Evolutionary conservation across 2,797 vertebrate genomes (phyloP).

Genomic region (Orestias chungarensis): DNA sequence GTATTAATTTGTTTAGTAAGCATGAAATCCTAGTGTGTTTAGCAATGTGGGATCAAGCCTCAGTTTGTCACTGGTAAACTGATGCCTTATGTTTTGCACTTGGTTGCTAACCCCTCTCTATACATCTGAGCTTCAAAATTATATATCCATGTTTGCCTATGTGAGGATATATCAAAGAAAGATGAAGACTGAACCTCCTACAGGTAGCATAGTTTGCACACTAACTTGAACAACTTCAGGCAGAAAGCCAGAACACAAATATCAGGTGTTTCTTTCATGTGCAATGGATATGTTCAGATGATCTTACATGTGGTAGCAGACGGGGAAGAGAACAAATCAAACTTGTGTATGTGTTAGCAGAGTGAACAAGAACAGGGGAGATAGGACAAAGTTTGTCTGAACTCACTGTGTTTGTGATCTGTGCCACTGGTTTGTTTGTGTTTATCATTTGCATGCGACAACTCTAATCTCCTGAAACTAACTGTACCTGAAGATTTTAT

Average conservation of each 20-base stretch:
- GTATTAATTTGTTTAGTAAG: not conserved
- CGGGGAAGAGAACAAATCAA: slow-evolving; percentile 7
- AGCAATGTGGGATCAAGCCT: slow-evolving; percentile 21
- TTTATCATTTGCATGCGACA: slow-evolving; percentile 14
- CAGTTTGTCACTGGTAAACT: not conserved
- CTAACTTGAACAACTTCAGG: slow-evolving; percentile 12
- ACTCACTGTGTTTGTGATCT: slow-evolving; percentile 28
- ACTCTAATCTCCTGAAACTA: slow-evolving; percentile 1
- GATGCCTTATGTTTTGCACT: slow-evolving; percentile 40
- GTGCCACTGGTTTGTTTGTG: not conserved
- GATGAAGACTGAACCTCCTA: slow-evolving; percentile 4
- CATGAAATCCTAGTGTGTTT: slow-evolving; percentile 36
- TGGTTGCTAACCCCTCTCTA: slow-evolving; percentile 33
- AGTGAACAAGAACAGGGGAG: slow-evolving; percentile 38
- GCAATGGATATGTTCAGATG: not conserved
- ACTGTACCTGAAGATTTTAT: slow-evolving; percentile 15
- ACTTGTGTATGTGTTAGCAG: slow-evolving; percentile 57
- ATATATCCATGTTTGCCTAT: slow-evolving; percentile 8
- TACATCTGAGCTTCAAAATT: slow-evolving; percentile 15
- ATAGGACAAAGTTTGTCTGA: slow-evolving; percentile 45
- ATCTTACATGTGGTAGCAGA: not conserved
- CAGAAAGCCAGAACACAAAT: slow-evolving; percentile 24
- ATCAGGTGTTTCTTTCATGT: slow-evolving; percentile 51
- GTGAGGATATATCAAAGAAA: slow-evolving; percentile 7
- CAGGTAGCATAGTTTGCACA: not conserved